Evolutionary conservation across 2,113 vertebrate genomes (phyloP), one percentile per base, ranked within the genome.

Genomic region (Hypomesus transpacificus): DNA sequence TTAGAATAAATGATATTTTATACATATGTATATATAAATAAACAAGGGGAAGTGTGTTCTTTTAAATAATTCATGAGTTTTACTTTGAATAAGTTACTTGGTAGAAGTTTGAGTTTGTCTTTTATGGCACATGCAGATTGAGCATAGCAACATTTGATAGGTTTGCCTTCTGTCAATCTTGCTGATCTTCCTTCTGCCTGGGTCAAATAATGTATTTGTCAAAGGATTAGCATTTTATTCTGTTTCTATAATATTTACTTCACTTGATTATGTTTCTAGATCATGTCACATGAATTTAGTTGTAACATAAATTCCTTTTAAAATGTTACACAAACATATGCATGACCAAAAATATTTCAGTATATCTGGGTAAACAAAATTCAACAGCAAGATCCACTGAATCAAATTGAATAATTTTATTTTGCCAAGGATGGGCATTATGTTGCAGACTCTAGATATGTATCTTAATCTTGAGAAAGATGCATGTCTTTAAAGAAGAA

Each of bases 1-100:
- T 92, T 90, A 91, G 89, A 93, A 92, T 92, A 92, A 92, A 92
- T 92, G 90, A 91, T 92, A 90, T 92, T 91, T 92, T 93, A 91
- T 90, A 91, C 88, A 90, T 92, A 91, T 91, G 89, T 93, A 88
- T 90, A 89, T 91, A 89, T 89, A 91, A 91, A 91, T 91, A 92
- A 92, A 92, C 89, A 91, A 90, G 89, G 77, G 82, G 84, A 87
- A 89, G 90, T 91, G 88, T 85, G 81, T 80, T 90, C 74, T 84
- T 79, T 83, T 91, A 80, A 89, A 92, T 91, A 87, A 93, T 92
- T 91, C 91, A 92, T 92, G 90, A 93, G 87, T 73, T 76, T 70
- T 78, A 80, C 82, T 84, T 87, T 84, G 85, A 86, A 86, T 85
- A 85, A 88, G 86, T 87, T 82, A 68, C 79, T 82, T 61, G 70